A percentile compares a stretch with the other conserved stretches of the same genome.
phyloP scores from a whole-genome alignment of 2,888 invertebrate species.

The Graphium colonna region DNA sequence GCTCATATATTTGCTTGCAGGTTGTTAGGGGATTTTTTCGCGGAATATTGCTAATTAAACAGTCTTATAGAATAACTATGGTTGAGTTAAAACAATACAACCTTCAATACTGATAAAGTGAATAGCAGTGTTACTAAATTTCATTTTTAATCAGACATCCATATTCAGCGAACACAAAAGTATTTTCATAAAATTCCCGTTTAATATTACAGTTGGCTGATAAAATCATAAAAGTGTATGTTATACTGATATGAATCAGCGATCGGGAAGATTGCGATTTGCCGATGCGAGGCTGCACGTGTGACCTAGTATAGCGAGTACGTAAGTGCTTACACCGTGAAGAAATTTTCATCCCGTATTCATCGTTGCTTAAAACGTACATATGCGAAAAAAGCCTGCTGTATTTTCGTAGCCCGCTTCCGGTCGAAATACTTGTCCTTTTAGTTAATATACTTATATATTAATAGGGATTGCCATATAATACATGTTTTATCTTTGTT shows the following conservation, averaged over 20 bases:
- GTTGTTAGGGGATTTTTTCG: too few species aligned
- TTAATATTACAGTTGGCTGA: slow-evolving; percentile 17
- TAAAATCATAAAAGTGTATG: slow-evolving; percentile 16
- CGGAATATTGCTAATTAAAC: too few species aligned
- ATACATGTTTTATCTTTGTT: too few species aligned
- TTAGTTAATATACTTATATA: background rate
- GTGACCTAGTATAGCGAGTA: slow-evolving; percentile 13
- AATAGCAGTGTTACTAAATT: too few species aligned
- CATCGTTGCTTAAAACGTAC: slow-evolving; percentile 16
- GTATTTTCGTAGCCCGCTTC: slow-evolving; percentile 5
- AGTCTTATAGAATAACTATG: too few species aligned
- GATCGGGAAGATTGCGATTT: slow-evolving; percentile 19
- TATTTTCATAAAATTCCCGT: slow-evolving; percentile 9
- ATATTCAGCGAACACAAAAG: background rate
- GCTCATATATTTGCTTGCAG: too few species aligned
- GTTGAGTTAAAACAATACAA: too few species aligned
- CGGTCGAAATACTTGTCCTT: background rate
- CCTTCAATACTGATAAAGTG: too few species aligned
- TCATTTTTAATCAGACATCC: background rate
- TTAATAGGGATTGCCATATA: too few species aligned
- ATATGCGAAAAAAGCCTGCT: slow-evolving; percentile 2
- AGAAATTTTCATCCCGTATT: slow-evolving; percentile 17
- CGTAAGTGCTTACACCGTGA: slow-evolving; percentile 8
- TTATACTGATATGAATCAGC: slow-evolving; percentile 16
- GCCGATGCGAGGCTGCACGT: slow-evolving; percentile 11